phyloP scores from a whole-genome alignment of 2,888 invertebrate species.

The Aporophyla lueneburgensis region DNA sequence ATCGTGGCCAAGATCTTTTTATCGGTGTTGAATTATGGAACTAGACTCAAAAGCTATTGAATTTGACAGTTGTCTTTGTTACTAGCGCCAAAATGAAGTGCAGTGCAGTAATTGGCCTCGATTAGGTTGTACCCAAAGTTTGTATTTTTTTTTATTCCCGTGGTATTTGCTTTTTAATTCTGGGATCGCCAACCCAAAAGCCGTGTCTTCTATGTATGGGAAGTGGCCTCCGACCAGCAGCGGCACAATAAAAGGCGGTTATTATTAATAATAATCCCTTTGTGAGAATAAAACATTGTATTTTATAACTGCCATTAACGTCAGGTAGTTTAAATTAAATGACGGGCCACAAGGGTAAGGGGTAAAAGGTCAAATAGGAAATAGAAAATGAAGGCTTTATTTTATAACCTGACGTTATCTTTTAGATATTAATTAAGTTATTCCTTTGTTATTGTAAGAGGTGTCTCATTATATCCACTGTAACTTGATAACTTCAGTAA shows the following conservation, averaged over 20 bases:
- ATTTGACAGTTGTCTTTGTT: not conserved
- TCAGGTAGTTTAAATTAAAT: conserved; percentile 13
- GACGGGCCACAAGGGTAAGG: conserved; percentile 9
- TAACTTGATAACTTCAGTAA: conserved; percentile 33
- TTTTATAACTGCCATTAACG: conserved; percentile 11
- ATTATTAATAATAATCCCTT: not conserved
- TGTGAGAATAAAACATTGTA: not conserved
- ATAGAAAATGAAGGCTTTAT: conserved; percentile 37
- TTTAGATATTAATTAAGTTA: conserved; percentile 26
- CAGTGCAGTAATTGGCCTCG: not conserved
- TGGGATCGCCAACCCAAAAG: not conserved
- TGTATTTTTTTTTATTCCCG: not conserved
- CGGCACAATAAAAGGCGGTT: not conserved
- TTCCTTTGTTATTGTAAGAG: conserved; percentile 39
- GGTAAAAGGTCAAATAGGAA: conserved; percentile 42
- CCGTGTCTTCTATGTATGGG: not conserved
- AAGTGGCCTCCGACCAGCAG: not conserved
- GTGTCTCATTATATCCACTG: conserved; percentile 4
- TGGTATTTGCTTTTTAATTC: not conserved
- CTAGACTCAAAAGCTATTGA: too few relatives aligned
- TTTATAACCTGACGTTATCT: conserved; percentile 39
- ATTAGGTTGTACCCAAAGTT: too few relatives aligned
- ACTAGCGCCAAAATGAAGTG: not conserved
- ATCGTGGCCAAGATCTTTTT: too few relatives aligned
- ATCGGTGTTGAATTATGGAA: not conserved